phyloP scores from a whole-genome alignment of 2,113 vertebrate species.

The Pyrgilauda ruficollis region DNA sequence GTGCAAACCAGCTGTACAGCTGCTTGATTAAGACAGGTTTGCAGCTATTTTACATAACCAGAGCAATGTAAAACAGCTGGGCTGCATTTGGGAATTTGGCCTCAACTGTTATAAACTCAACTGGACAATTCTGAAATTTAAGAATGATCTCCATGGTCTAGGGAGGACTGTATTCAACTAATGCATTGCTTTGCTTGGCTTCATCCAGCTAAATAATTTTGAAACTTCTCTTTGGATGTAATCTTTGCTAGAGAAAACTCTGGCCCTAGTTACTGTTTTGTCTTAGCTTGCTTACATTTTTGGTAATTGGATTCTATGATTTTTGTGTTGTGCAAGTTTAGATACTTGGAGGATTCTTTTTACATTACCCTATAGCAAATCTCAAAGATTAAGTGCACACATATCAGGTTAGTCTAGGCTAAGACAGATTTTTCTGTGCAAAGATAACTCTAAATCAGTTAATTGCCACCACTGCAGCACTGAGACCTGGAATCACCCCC shows the following conservation, averaged over 20 bases:
- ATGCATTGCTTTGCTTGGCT: slow-evolving; percentile 15
- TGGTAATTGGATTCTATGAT: not conserved
- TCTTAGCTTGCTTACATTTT: not conserved
- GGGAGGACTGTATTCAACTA: not conserved
- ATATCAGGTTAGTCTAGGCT: not conserved
- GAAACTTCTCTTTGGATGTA: not conserved
- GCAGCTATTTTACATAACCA: slow-evolving; percentile 31
- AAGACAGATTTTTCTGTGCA: not conserved
- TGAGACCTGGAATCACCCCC: not conserved
- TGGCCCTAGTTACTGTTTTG: not conserved
- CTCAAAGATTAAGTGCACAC: not conserved
- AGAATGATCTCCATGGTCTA: not conserved
- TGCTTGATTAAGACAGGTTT: not conserved
- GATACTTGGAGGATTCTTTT: not conserved
- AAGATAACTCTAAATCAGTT: not conserved
- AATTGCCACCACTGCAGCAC: not conserved
- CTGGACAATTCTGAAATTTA: slow-evolving; percentile 1
- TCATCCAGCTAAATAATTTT: not conserved
- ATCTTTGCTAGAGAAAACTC: not conserved
- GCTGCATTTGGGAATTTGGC: not conserved
- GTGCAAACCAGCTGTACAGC: slow-evolving; percentile 18
- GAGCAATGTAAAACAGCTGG: not conserved
- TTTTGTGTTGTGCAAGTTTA: not conserved
- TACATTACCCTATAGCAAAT: not conserved
- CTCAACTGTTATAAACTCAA: not conserved